A percentile compares a stretch with the other conserved stretches of the same genome.
These are phyloP conservation scores for Latrodectus geometricus DNA, from an alignment of 1,140 invertebrate species.

Conservation along the genomic window DNA sequence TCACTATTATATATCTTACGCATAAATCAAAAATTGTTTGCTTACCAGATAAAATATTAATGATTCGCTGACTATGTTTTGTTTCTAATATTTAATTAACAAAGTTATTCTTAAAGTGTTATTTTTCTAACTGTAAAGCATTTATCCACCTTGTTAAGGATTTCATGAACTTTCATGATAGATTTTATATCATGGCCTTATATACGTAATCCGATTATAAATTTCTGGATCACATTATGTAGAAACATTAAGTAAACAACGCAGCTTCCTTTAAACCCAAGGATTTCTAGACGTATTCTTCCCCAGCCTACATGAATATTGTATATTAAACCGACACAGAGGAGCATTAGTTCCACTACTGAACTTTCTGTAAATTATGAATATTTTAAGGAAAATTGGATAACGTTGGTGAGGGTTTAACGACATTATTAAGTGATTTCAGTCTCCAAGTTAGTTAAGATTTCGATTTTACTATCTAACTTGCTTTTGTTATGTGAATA, in stretches of 20 bases:
- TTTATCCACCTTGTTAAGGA: background rate
- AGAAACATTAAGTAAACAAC: slow-evolving; percentile 52
- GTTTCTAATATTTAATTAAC: too few species aligned
- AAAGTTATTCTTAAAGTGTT: background rate
- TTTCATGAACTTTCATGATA: background rate
- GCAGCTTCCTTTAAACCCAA: slow-evolving; percentile 24
- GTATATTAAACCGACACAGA: slow-evolving; percentile 32
- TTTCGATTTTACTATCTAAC: background rate
- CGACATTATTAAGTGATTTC: slow-evolving; percentile 17
- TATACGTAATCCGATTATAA: slow-evolving; percentile 52
- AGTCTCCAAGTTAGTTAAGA: background rate
- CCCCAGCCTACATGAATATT: slow-evolving; percentile 27
- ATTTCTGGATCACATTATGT: slow-evolving; percentile 46
- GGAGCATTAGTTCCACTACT: slow-evolving; percentile 16
- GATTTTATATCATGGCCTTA: background rate
- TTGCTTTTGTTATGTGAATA: background rate
- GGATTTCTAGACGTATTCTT: slow-evolving; percentile 16
- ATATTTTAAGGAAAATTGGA: slow-evolving; percentile 39
- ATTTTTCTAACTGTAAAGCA: background rate
- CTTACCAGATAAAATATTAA: too few species aligned
- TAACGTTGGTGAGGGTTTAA: slow-evolving; percentile 29
- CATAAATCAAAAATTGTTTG: too few species aligned
- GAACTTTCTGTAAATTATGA: slow-evolving; percentile 35
- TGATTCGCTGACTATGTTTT: too few species aligned
- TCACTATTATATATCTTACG: too few species aligned